Percentiles rank a stretch among this genome's conserved stretches.
Evolutionary conservation across 2,888 invertebrate species (phyloP).

Genomic region (Incurvaria masculella): DNA sequence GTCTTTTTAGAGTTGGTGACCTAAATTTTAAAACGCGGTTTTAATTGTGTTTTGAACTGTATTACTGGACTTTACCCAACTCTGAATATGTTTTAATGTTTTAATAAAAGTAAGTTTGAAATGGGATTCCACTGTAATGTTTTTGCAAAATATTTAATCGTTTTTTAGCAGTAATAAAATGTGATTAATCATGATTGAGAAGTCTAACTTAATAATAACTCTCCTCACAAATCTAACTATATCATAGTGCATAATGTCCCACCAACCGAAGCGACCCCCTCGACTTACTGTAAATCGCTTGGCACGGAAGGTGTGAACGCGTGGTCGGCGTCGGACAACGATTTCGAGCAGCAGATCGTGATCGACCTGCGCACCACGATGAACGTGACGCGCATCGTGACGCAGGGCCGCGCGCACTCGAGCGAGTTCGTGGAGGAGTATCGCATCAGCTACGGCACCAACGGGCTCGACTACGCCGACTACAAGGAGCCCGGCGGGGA

Average conservation of each 20-base stretch:
- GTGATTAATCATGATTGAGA: no score
- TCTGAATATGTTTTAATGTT: constrained; percentile 8
- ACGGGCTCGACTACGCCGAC: constrained; percentile 84
- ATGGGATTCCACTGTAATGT: constrained; percentile 1
- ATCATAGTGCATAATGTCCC: no score
- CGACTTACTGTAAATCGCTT: neutral
- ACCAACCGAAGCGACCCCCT: no score
- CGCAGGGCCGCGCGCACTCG: constrained; percentile 87
- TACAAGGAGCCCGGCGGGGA: constrained; percentile 89
- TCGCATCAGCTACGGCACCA: constrained; percentile 88
- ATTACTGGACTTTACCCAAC: no score
- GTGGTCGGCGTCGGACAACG: constrained; percentile 88
- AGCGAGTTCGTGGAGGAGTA: constrained; percentile 93
- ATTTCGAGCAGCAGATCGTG: constrained; percentile 89
- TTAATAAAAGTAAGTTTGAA: constrained; percentile 7
- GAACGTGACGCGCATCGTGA: constrained; percentile 86
- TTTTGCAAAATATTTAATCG: constrained; percentile 19
- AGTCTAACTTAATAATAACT: constrained; percentile 13
- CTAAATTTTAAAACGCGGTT: no score
- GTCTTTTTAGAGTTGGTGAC: no score
- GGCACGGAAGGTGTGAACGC: constrained; percentile 87
- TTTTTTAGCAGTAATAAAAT: no score
- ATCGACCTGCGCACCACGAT: constrained; percentile 85
- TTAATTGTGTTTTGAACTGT: no score
- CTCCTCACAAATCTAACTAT: constrained; percentile 18